A percentile compares a stretch with the other conserved stretches of the same genome.
Evolutionary conservation across 2,797 vertebrate species (phyloP).

Genomic region (Falco berigora): DNA sequence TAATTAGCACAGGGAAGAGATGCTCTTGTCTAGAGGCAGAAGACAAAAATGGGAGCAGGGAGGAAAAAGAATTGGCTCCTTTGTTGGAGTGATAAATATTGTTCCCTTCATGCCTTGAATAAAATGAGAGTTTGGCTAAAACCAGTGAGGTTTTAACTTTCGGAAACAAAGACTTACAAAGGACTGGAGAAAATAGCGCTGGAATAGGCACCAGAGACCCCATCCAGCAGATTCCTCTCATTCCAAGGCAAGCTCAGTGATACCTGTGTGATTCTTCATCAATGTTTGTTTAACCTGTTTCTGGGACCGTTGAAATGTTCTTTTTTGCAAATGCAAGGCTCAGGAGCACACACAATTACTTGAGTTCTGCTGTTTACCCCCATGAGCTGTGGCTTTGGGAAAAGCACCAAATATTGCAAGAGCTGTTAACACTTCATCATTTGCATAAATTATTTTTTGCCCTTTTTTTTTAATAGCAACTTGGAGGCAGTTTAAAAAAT

Average conservation of each 20-base stretch:
- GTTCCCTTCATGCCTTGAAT: neutral
- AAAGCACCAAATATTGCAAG: neutral
- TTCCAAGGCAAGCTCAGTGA: neutral
- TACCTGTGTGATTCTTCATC: neutral
- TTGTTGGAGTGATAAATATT: neutral
- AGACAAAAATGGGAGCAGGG: neutral
- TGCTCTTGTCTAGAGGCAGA: neutral
- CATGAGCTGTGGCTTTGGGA: neutral
- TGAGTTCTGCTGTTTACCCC: neutral
- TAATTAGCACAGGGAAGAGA: conserved; percentile 9
- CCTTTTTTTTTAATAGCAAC: neutral
- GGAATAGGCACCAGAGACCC: neutral
- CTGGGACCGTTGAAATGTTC: neutral
- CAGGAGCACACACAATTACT: neutral
- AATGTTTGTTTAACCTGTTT: neutral
- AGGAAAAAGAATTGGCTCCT: neutral
- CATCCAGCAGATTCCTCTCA: neutral
- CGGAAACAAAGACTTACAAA: neutral
- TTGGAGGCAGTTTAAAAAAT: conserved; percentile 6
- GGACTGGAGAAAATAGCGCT: neutral
- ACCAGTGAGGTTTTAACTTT: neutral
- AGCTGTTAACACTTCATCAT: neutral
- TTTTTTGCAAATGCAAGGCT: neutral
- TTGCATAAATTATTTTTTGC: neutral
- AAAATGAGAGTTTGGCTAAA: neutral